Evolutionary conservation across 2,888 invertebrate species (phyloP).

Genomic region (Pristionchus mayeri): DNA sequence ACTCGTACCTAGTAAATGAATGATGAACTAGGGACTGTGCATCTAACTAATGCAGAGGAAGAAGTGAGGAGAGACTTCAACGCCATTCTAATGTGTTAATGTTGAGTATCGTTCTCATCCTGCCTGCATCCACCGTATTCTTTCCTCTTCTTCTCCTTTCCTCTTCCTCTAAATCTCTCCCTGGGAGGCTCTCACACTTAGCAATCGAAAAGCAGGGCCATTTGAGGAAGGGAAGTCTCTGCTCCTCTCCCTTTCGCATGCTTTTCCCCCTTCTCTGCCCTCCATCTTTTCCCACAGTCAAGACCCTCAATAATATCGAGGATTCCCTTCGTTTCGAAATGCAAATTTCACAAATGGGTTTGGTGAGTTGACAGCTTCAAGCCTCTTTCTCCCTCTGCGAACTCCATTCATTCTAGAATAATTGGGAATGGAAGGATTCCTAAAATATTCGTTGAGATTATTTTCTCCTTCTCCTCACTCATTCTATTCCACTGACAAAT

Average conservation of each 20-base stretch:
- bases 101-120: neutral
- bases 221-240: neutral
- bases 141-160: neutral
- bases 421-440: neutral
- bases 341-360: constrained; percentile 21
- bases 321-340: neutral
- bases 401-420: too few species aligned
- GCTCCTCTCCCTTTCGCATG: neutral
- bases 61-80: too few species aligned
- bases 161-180: neutral
- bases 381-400: too few species aligned
- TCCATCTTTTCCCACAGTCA: neutral
- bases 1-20: too few species aligned
- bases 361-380: too few species aligned
- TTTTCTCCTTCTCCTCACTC: neutral
- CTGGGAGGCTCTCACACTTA: neutral
- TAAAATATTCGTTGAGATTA: too few species aligned
- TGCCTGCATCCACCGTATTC: neutral
- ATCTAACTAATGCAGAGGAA: too few species aligned
- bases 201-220: neutral
- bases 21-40: too few species aligned
- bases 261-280: neutral
- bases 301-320: constrained; percentile 20
- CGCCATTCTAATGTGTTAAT: too few species aligned
- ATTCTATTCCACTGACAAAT: neutral